phyloP scores from a whole-genome alignment of 2,113 vertebrate genomes.

The Daboia siamensis region DNA sequence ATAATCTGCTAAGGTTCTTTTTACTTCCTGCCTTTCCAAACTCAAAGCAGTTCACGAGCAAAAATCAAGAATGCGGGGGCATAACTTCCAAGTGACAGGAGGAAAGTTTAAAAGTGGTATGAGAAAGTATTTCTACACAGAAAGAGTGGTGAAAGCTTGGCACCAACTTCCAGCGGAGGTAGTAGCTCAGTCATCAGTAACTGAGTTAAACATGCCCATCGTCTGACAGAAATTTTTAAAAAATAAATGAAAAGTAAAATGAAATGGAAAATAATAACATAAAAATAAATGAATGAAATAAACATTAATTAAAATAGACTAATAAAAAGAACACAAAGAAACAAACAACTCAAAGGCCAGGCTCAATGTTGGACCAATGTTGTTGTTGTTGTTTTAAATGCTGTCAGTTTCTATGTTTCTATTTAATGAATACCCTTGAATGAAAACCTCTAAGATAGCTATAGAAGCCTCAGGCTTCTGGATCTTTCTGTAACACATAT shows the following conservation, averaged over 20 bases:
- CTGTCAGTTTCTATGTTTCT: neutral
- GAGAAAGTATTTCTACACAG: too few species aligned
- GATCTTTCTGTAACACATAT: slow-evolving; percentile 34
- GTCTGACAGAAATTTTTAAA: too few species aligned
- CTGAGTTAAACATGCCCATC: too few species aligned
- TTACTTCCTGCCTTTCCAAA: slow-evolving; percentile 1
- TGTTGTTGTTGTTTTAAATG: too few species aligned
- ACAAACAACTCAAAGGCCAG: neutral
- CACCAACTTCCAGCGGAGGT: too few species aligned
- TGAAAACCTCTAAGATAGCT: slow-evolving; percentile 6
- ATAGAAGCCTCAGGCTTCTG: neutral
- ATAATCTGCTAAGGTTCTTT: slow-evolving; percentile 56
- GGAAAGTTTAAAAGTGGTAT: neutral
- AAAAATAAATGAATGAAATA: neutral
- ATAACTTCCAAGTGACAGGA: neutral
- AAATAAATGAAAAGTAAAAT: neutral
- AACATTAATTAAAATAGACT: neutral
- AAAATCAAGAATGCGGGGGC: neutral
- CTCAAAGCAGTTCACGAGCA: slow-evolving; percentile 39
- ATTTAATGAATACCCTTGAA: slow-evolving; percentile 25
- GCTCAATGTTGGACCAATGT: neutral
- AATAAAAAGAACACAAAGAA: neutral
- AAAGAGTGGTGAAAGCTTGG: too few species aligned
- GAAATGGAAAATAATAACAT: neutral
- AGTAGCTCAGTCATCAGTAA: too few species aligned